phyloP scores from a whole-genome alignment of 2,113 vertebrate species.

The Lucifuga dentata region DNA sequence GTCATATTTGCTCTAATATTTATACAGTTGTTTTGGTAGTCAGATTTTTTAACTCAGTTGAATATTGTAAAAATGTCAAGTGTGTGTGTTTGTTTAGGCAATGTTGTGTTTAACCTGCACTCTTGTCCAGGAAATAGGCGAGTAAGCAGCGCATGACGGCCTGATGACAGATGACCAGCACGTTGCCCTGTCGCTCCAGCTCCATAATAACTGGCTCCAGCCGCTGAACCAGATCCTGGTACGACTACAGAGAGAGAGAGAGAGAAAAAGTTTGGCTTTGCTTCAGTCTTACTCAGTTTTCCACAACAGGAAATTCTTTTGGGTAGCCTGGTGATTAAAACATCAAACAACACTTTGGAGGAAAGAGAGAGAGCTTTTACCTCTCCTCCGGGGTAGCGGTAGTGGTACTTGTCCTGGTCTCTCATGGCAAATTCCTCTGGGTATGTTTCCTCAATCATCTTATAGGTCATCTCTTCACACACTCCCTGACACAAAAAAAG shows the following conservation, averaged over 20 bases:
- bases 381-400: slow-evolving; percentile 97
- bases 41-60: too few species aligned
- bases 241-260: slow-evolving; percentile 85
- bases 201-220: slow-evolving; percentile 98
- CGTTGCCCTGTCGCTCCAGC: slow-evolving; percentile 93
- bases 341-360: neutral
- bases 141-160: slow-evolving; percentile 96
- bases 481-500: slow-evolving; percentile 85
- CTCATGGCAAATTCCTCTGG: slow-evolving; percentile 94
- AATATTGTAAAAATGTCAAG: neutral
- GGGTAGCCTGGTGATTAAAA: neutral
- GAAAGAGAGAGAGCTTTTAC: slow-evolving; percentile 68
- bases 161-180: slow-evolving; percentile 97
- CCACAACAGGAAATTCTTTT: too few species aligned
- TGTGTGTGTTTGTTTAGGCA: neutral
- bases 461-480: slow-evolving; percentile 97
- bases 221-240: slow-evolving; percentile 96
- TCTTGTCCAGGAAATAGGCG: slow-evolving; percentile 96
- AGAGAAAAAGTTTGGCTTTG: too few species aligned
- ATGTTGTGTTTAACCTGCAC: slow-evolving; percentile 85
- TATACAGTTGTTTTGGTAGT: too few species aligned
- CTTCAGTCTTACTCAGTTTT: too few species aligned
- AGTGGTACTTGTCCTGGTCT: slow-evolving; percentile 95
- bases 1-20: too few species aligned
- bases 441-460: slow-evolving; percentile 87